Percentiles rank a stretch among this genome's conserved stretches.
Evolutionary conservation across 2,797 vertebrate species (phyloP).

Genomic region (Molossus alvarezi): DNA sequence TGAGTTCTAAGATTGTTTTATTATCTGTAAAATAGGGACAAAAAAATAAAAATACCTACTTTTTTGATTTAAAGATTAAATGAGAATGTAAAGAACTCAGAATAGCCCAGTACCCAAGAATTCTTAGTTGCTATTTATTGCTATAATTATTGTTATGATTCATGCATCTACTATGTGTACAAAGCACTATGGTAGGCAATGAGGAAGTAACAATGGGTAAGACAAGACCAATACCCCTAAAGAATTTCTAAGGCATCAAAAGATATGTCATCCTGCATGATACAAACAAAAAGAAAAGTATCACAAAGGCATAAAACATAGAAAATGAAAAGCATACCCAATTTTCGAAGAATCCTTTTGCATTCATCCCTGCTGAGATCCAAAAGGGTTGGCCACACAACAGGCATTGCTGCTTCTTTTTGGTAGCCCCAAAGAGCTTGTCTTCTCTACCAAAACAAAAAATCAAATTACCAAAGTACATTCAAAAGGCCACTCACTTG

Average conservation of each 20-base stretch:
- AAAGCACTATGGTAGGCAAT: conserved; percentile 34
- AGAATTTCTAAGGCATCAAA: conserved; percentile 35
- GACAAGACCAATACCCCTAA: not conserved
- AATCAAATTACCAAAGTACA: conserved; percentile 42
- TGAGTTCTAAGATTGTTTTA: conserved; percentile 60
- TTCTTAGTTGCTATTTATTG: conserved; percentile 26
- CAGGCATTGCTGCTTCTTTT: conserved; percentile 95
- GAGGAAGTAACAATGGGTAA: conserved; percentile 50
- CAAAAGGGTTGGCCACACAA: conserved; percentile 99
- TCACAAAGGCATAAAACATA: conserved; percentile 63
- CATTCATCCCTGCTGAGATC: conserved; percentile 99
- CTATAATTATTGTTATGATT: conserved; percentile 32
- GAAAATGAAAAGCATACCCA: conserved; percentile 92
- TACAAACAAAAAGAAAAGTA: conserved; percentile 67
- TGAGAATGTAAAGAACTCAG: conserved; percentile 24
- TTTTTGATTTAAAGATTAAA: conserved; percentile 63
- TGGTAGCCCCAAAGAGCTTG: conserved; percentile 89
- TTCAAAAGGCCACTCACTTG: conserved; percentile 54
- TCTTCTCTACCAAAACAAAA: conserved; percentile 84
- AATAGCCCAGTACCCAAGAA: not conserved
- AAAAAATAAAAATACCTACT: not conserved
- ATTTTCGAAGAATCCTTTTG: conserved; percentile 98
- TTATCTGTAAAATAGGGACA: conserved; percentile 59
- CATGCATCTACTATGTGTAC: not conserved
- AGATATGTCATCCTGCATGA: conserved; percentile 18